A percentile compares a stretch with the other conserved stretches of the same genome.
Evolutionary conservation across 2,113 vertebrate species (phyloP).

Genomic region (Sebastes fasciatus): DNA sequence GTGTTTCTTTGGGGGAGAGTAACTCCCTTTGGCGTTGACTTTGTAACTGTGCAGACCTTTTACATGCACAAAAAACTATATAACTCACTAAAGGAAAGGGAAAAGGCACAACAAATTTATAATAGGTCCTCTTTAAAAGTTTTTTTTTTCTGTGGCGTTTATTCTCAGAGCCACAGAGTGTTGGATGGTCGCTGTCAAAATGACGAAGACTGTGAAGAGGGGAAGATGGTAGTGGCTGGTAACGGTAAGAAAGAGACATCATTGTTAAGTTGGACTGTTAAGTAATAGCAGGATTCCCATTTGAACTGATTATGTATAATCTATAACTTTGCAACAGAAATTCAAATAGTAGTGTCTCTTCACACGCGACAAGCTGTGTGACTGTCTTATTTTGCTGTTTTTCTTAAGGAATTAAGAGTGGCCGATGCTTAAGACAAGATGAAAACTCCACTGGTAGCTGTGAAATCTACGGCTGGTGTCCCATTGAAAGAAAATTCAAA

Average conservation of each 20-base stretch:
- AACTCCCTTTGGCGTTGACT: no score
- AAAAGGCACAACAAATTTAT: no score
- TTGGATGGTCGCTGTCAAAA: constrained; percentile 79
- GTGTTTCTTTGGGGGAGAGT: no score
- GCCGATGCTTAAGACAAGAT: constrained; percentile 83
- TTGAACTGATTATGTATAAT: not conserved
- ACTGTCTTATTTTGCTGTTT: constrained; percentile 7
- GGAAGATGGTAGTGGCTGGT: constrained; percentile 83
- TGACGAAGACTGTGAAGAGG: constrained; percentile 86
- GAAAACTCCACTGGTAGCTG: constrained; percentile 84
- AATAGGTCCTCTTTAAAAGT: no score
- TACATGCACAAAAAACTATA: no score
- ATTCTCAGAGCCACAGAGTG: constrained; percentile 83
- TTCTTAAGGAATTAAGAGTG: constrained; percentile 88
- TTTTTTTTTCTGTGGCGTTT: constrained; percentile 45
- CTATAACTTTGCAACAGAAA: not conserved
- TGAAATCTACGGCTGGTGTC: constrained; percentile 95
- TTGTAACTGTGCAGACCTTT: no score
- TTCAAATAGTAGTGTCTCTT: not conserved
- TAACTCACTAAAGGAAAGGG: no score
- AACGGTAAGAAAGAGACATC: constrained; percentile 66
- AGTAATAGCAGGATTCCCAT: no score
- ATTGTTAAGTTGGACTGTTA: no score
- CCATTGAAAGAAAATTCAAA: constrained; percentile 80
- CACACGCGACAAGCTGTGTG: not conserved